Evolutionary conservation across 2,797 vertebrate genomes (phyloP).

Genomic region (Pangasius krempfi): DNA sequence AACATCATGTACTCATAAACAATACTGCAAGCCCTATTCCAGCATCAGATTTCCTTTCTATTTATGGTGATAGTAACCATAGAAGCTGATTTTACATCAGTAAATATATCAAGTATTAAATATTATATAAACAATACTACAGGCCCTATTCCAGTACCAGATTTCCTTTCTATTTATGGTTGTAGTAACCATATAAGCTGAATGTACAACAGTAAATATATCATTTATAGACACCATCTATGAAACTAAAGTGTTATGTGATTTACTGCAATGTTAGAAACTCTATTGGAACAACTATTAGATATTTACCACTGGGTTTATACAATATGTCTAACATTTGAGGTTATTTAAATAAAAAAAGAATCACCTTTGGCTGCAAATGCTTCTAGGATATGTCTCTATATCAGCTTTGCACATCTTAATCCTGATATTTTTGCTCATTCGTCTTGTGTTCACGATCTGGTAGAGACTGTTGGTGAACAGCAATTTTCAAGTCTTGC

Average conservation of each 20-base stretch:
- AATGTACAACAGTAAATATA: neutral
- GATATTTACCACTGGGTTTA: neutral
- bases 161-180: neutral
- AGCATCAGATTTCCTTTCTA: neutral
- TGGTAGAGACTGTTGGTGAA: neutral
- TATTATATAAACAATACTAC: neutral
- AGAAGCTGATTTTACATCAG: neutral
- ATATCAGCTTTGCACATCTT: neutral
- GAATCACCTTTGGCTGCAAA: neutral
- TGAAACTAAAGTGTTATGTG: neutral
- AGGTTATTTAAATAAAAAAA: no score
- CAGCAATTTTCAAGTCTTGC: neutral
- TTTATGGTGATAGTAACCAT: neutral
- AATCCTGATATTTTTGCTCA: neutral
- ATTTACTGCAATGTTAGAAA: neutral
- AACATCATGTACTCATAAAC: neutral
- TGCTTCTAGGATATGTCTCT: neutral
- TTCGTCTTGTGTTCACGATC: neutral
- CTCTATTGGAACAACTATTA: neutral
- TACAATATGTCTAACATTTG: neutral
- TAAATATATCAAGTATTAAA: neutral
- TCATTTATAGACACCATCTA: neutral
- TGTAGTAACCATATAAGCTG: neutral
- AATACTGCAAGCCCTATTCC: neutral
- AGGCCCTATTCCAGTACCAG: neutral